These are phyloP conservation scores for Bombus impatiens DNA, from an alignment of 1,140 invertebrate genomes.

Conservation along the genomic window DNA sequence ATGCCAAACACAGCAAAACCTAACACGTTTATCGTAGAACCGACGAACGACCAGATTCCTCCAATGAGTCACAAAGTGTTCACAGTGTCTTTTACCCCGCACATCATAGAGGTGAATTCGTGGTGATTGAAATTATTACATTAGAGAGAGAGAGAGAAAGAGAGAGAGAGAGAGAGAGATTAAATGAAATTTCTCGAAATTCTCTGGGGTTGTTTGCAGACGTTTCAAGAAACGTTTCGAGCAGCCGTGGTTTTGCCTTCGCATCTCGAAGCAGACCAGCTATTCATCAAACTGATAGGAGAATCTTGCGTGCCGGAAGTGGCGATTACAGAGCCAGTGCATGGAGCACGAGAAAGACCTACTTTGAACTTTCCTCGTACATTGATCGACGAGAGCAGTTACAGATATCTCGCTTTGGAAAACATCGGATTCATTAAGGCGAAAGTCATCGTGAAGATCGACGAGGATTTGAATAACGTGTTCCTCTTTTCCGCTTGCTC, in stretches of 20 bases:
- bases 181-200: background rate
- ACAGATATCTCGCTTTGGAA: constrained; percentile 57
- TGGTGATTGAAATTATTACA: background rate
- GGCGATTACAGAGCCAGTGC: constrained; percentile 63
- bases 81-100: constrained; percentile 68
- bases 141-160: background rate
- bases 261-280: constrained; percentile 52
- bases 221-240: constrained; percentile 61
- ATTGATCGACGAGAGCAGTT: constrained; percentile 54
- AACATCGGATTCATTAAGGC: constrained; percentile 70
- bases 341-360: constrained; percentile 25
- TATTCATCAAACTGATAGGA: constrained; percentile 68
- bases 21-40: constrained; percentile 65
- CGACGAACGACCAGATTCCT: constrained; percentile 55
- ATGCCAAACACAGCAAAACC: constrained; percentile 11
- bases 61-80: constrained; percentile 67
- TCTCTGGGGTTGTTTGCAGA: constrained; percentile 44
- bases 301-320: constrained; percentile 75
- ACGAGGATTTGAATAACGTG: constrained; percentile 47
- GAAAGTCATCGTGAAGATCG: constrained; percentile 66
- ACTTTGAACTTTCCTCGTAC: constrained; percentile 66
- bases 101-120: constrained; percentile 59
- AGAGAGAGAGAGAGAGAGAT: background rate
- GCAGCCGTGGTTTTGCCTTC: constrained; percentile 59
- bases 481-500: constrained; percentile 29